Base-by-base conservation (phyloP, 2,113 vertebrate genomes). In the Anguilla rostrata region DNA sequence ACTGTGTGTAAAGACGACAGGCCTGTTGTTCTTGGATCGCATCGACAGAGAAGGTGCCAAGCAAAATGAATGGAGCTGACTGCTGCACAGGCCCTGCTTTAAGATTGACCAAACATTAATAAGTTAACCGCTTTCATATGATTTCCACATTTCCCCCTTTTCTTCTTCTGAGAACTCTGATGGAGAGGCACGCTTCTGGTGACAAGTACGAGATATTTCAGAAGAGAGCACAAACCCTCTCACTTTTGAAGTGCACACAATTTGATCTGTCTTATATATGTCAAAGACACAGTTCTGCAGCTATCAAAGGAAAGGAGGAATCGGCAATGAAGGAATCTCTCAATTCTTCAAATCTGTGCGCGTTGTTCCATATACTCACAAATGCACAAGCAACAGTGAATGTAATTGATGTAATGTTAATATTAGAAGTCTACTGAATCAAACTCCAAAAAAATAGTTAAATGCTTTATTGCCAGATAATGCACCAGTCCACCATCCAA, bases 1-100 rank as follows among this genome's bases (percentile, higher is more conserved):
- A n/a, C 84, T 91, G 86, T 93, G 87, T 90, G 88, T 82, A 90
- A 95, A 94, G 90, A 87, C 88, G 89, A 93, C 92, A 93, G 90
- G 91, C 8, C n/a, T 94, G 93, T 94, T 95, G 92, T 92, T 95
- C 92, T 95, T 95, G 94, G 95, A 96, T 89, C 15, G 88, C 83
- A 0, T 82, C 90, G 89, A 87, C 85, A 88, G 88, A 49, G 87
- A 89, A 90, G 92, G 91, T 89, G 93, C 92, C 95, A 96, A 95
- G 86, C 78, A 93, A 95, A 95, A 95, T 1, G 49, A 93, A 94
- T 91, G 82, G 91, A 89, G 90, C 91, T 93, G 92, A 94, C 89
- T 93, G 93, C 95, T 91, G 89, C 92, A 87, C 56, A 92, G 86
- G 90, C 90, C 91, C 90, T 94, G 89, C 87, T 94, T 95, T 92